These are phyloP conservation scores for Neosalanx taihuensis DNA, from an alignment of 2,797 vertebrate species.

Conservation along the genomic window DNA sequence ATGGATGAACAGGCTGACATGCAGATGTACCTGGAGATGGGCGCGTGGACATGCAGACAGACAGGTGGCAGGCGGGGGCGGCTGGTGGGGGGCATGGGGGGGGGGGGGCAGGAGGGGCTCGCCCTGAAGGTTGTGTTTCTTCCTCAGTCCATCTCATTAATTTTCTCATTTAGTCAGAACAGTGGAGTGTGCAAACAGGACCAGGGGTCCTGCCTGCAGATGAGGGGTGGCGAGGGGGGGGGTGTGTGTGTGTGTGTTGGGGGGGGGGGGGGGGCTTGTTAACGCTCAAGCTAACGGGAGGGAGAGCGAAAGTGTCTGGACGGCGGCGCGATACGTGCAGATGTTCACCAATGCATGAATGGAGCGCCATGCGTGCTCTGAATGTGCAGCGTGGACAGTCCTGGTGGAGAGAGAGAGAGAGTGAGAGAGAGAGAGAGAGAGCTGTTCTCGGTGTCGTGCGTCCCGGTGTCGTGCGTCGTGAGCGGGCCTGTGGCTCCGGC, in stretches of 20 bases:
- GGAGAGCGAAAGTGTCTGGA: neutral
- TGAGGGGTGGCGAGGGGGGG: slow-evolving; percentile 45
- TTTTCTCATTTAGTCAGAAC: slow-evolving; percentile 73
- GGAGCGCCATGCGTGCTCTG: neutral
- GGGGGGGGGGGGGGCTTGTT: slow-evolving; percentile 7
- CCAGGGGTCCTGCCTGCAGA: slow-evolving; percentile 60
- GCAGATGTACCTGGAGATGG: neutral
- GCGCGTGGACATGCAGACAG: slow-evolving; percentile 24
- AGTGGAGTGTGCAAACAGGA: slow-evolving; percentile 69
- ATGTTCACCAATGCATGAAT: neutral
- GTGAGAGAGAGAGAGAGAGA: no score
- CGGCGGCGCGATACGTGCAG: neutral
- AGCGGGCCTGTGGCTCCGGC: no score
- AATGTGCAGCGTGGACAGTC: neutral
- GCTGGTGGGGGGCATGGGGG: slow-evolving; percentile 12
- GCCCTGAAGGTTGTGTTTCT: slow-evolving; percentile 57
- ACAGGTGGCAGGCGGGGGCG: neutral
- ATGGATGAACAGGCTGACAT: neutral
- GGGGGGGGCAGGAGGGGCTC: neutral
- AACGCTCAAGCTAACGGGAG: neutral
- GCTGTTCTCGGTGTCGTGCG: neutral
- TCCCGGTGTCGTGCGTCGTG: neutral
- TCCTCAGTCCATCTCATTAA: slow-evolving; percentile 68
- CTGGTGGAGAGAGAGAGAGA: no score
- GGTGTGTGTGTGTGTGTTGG: slow-evolving; percentile 19